phyloP scores from a whole-genome alignment of 2,113 vertebrate genomes.

The Rhea pennata region DNA sequence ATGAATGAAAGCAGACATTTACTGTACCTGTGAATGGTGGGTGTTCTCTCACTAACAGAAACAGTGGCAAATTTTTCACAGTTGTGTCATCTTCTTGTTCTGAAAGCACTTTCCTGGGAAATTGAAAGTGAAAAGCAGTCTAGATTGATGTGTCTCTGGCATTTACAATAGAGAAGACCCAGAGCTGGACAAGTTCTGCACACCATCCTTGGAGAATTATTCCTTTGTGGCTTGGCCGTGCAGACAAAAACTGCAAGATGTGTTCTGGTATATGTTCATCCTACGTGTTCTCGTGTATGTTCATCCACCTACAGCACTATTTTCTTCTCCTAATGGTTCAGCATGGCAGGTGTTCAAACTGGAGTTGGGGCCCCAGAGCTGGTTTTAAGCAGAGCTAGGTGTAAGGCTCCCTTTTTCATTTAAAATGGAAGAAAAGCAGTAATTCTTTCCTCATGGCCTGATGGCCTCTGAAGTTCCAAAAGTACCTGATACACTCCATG shows the following conservation, averaged over 20 bases:
- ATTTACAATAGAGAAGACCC: neutral
- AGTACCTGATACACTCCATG: neutral
- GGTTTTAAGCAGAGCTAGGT: neutral
- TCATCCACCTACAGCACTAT: neutral
- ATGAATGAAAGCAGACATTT: neutral
- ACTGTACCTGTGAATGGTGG: conserved; percentile 18
- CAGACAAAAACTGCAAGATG: neutral
- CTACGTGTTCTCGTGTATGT: neutral
- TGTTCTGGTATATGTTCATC: neutral
- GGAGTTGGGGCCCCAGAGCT: neutral
- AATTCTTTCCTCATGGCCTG: neutral
- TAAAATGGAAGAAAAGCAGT: neutral
- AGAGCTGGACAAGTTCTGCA: neutral
- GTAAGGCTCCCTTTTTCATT: neutral
- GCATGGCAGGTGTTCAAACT: rapidly evolving
- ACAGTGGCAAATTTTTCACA: neutral
- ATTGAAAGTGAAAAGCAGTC: conserved; percentile 14
- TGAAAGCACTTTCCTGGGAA: conserved; percentile 24
- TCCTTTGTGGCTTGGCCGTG: neutral
- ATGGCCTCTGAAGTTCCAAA: neutral
- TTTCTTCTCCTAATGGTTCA: neutral
- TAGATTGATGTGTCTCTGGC: neutral
- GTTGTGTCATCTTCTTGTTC: neutral
- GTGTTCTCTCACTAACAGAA: neutral
- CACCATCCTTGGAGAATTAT: neutral